Percentiles rank a stretch among this genome's conserved stretches.
These are phyloP conservation scores for Octonoba sinensis DNA, from an alignment of 2,888 invertebrate species.

Conservation along the genomic window DNA sequence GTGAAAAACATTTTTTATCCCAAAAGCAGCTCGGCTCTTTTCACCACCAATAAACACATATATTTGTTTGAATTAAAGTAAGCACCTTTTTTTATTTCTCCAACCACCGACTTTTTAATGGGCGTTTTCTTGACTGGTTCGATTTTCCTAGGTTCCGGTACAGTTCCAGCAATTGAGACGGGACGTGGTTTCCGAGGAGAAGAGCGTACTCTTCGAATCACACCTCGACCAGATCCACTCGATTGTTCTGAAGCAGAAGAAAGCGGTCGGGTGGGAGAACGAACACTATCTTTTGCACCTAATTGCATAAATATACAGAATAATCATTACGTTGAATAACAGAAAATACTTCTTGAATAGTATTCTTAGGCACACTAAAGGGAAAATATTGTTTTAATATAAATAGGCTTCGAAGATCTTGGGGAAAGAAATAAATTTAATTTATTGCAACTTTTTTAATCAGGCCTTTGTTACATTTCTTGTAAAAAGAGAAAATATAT, in stretches of 20 bases:
- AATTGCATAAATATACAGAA: too few relatives aligned
- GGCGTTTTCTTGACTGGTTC: slow-evolving; percentile 25
- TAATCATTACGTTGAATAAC: too few relatives aligned
- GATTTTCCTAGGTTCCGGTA: slow-evolving; percentile 32
- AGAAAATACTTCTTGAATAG: too few relatives aligned
- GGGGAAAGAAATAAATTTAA: too few relatives aligned
- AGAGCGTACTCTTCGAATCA: slow-evolving; percentile 73
- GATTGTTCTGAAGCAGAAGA: slow-evolving; percentile 75
- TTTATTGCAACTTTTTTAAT: too few relatives aligned
- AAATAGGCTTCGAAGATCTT: too few relatives aligned
- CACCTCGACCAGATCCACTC: slow-evolving; percentile 61
- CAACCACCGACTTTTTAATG: slow-evolving; percentile 11
- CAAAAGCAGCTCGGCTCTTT: too few relatives aligned
- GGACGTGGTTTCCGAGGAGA: slow-evolving; percentile 58
- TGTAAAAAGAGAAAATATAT: too few relatives aligned
- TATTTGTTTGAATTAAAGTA: neutral
- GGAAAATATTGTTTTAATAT: too few relatives aligned
- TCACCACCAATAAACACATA: neutral
- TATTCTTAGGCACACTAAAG: too few relatives aligned
- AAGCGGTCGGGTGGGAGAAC: slow-evolving; percentile 83
- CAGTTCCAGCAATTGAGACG: slow-evolving; percentile 59
- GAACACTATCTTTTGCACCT: slow-evolving; percentile 66
- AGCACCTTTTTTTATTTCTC: slow-evolving; percentile 31
- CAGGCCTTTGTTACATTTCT: too few relatives aligned
- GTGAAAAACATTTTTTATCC: too few relatives aligned